Evolutionary conservation across 2,797 vertebrate species (phyloP), one percentile per base, ranked within the genome.

Genomic region (Champsocephalus gunnari): DNA sequence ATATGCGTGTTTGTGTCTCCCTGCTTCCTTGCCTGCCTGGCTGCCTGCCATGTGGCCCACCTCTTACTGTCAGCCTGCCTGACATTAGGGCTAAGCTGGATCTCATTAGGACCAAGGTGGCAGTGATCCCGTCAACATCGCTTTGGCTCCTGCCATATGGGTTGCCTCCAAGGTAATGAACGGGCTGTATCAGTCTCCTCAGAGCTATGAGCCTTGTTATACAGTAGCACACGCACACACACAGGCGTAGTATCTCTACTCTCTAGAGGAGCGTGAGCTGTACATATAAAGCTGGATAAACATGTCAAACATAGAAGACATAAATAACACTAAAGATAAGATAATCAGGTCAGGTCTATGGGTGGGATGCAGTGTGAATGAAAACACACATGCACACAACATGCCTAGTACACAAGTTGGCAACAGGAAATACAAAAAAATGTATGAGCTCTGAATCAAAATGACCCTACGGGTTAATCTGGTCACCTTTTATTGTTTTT

Each of bases 41-140:
- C 77, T 88, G 70, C 68, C 93, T 89, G 86, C 88, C 87, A 91
- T 87, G 90, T 91, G 88, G 89, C 89, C 90, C 90, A 92, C 87
- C 93, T 90, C 92, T 89, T 90, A 88, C 91, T 92, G 92, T 94
- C 94, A 95, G 93, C 89, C 87, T 88, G 92, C 90, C 88, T 94
- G 91, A 94, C 93, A 93, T 92, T 88, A 90, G 88, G 89, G 86
- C 91, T 93, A 94, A 94, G 92, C 92, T 94, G 93, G 92, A 94
- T 95, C 93, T 95, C 92, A 93, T 95, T 95, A 94, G 93, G 89
- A 92, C 87, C 89, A 92, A 92, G 92, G 90, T 95, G 94, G 92
- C 93, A 93, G 88, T 92, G 92, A 95, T 94, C 91, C 93, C 88
- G 87, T 92, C 93, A 89, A 92, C 91, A 91, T 89, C 82, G 66